Percentiles rank a stretch among this genome's conserved stretches.
Evolutionary conservation across 2,797 vertebrate species (phyloP).

Genomic region (Tokudaia muenninki): DNA sequence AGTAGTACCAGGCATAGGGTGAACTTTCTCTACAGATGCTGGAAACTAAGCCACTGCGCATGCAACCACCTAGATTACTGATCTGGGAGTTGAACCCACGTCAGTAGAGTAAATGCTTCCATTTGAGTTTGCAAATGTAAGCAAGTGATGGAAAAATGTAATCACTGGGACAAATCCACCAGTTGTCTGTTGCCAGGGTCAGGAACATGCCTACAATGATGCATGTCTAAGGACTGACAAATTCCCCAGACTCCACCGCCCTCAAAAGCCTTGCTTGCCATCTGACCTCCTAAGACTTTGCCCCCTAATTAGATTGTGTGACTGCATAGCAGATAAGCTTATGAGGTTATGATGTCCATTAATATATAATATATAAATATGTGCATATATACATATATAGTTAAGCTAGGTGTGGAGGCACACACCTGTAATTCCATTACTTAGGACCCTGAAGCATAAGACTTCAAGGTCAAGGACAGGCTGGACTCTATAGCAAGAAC

Average conservation of each 20-base stretch:
- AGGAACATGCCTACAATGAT: rapidly evolving
- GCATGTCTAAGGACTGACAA: rapidly evolving
- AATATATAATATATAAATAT: neutral
- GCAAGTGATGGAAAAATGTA: neutral
- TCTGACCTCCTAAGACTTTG: neutral
- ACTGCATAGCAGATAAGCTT: neutral
- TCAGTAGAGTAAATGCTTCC: neutral
- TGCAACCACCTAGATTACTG: neutral
- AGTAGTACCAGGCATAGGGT: rapidly evolving
- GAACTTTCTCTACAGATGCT: neutral
- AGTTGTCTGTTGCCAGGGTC: neutral
- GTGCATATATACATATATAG: neutral
- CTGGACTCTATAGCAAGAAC: neutral
- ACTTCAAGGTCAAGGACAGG: neutral
- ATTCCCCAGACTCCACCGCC: neutral
- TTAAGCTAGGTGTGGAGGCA: neutral
- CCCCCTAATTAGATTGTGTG: neutral
- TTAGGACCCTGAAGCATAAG: neutral
- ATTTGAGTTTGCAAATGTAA: neutral
- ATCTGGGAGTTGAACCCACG: neutral
- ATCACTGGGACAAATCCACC: neutral
- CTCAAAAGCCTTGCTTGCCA: neutral
- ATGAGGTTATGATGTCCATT: neutral
- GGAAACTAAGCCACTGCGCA: neutral
- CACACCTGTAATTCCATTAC: neutral